Base-by-base conservation (phyloP, 2,888 invertebrate genomes). In the Amiota communis region DNA sequence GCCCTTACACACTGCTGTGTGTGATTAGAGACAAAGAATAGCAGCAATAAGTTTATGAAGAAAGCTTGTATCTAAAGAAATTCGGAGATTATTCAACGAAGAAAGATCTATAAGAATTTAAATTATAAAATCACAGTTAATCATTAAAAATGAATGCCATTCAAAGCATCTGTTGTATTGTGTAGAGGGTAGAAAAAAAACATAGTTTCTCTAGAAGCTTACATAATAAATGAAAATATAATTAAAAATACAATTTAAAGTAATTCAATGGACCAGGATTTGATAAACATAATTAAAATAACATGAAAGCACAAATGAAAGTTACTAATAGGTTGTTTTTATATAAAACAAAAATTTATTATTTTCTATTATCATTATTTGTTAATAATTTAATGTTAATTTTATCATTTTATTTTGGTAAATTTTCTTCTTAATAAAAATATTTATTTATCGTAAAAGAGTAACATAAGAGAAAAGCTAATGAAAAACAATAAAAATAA, bases 261-360 rank as follows among this genome's bases (percentile, higher is more conserved):
- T 13, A 68, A 11, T 36, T 13, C n/a, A 81, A 73, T 67, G 82
- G 82, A 83, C 85, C 82, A 83, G 82, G 85, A 84, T 84, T 84
- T 83, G 82, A 84, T 80, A 80, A 75, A 78, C 80, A 77, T 82
- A 84, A 59, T 20, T 20, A 59, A 51, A n/a, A 10, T 4, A 36
- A 49, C 10, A 68, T n/a, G 57, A 10, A n/a, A 68, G 77, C 73
- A 73, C 71, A 65, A 65, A 69, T 71, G 70, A 76, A 80, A 82
- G 85, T 82, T 82, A 82, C 82, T 84, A 84, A 83, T 77, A 76
- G 85, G 82, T 82, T 82, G 85, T 82, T 84, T 75, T 76, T 71
- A 6, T 36, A 36, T 36, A 36, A 36, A 36, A 36, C 0, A 36
- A 63, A 77, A 59, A 70, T 63, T 72, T 61, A 63, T 74, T 77